Evolutionary conservation across 2,888 invertebrate genomes (phyloP).

Genomic region (Pasiphila rectangulata): DNA sequence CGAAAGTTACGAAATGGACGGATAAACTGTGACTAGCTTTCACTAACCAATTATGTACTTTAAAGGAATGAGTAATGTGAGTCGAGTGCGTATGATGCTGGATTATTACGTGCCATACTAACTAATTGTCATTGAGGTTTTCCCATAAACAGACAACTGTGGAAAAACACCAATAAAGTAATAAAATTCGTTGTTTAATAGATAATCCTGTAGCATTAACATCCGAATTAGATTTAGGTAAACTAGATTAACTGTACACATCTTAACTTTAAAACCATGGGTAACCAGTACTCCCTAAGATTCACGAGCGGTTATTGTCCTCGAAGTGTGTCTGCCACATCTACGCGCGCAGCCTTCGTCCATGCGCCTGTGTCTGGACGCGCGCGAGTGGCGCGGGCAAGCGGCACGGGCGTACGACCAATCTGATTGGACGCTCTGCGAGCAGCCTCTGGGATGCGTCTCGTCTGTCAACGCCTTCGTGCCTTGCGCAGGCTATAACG

Average conservation of each 20-base stretch:
- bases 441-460: constrained; percentile 46
- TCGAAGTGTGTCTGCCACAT: constrained; percentile 31
- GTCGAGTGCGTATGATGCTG: background rate
- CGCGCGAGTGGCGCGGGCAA: constrained; percentile 38
- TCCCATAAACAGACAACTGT: constrained; percentile 16
- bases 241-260: constrained; percentile 14
- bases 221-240: background rate
- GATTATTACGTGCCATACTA: background rate
- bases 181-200: background rate
- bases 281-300: constrained; percentile 28
- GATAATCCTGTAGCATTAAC: background rate
- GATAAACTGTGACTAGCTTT: constrained; percentile 48
- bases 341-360: constrained; percentile 28
- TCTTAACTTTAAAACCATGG: constrained; percentile 11
- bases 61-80: constrained; percentile 1
- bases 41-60: constrained; percentile 39
- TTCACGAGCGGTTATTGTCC: constrained; percentile 33
- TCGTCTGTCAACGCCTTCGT: constrained; percentile 48
- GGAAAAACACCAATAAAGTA: constrained; percentile 34
- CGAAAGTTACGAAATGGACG: constrained; percentile 19
- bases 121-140: constrained; percentile 16
- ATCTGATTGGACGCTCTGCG: constrained; percentile 36
- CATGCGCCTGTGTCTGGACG: constrained; percentile 27
- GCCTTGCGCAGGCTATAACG: constrained; percentile 82
- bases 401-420: constrained; percentile 49